These are phyloP conservation scores for Mechanitis mazaeus DNA, from an alignment of 2,888 invertebrate species.

Conservation along the genomic window DNA sequence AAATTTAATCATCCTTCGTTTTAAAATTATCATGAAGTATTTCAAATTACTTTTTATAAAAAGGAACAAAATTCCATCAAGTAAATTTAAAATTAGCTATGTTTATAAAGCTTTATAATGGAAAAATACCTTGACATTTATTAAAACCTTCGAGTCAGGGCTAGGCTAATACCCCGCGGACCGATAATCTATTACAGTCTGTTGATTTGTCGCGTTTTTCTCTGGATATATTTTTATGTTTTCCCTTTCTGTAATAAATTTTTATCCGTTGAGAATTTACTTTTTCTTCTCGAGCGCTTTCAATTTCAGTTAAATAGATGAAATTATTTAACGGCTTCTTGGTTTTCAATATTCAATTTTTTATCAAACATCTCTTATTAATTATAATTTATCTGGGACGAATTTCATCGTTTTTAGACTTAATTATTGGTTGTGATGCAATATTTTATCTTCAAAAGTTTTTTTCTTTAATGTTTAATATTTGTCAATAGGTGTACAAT, in stretches of 20 bases:
- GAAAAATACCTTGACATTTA: slow-evolving; percentile 26
- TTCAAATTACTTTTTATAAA: too few relatives aligned
- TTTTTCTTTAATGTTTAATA: background rate
- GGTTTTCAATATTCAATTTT: slow-evolving; percentile 12
- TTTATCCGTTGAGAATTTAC: slow-evolving; percentile 23
- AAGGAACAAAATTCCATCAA: slow-evolving; percentile 12
- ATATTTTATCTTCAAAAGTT: background rate
- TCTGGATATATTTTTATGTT: slow-evolving; percentile 22
- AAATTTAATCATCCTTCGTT: too few relatives aligned
- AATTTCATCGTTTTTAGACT: background rate
- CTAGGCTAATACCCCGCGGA: slow-evolving; percentile 22
- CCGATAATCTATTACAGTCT: slow-evolving; percentile 27
- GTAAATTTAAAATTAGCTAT: slow-evolving; percentile 19
- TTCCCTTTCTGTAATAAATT: slow-evolving; percentile 20
- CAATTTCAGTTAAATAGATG: slow-evolving; percentile 22
- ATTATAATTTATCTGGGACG: slow-evolving; percentile 6
- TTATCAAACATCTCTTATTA: slow-evolving; percentile 8
- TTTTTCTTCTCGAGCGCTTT: slow-evolving; percentile 17
- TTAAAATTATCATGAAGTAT: too few relatives aligned
- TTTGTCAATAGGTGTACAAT: slow-evolving; percentile 65
- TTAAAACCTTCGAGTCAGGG: slow-evolving; percentile 24
- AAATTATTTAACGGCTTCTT: slow-evolving; percentile 22
- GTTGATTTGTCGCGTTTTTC: slow-evolving; percentile 27
- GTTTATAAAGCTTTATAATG: slow-evolving; percentile 18
- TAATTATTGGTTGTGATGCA: slow-evolving; percentile 7